Conservation (phyloP, 2,113 vertebrate species). For the Callopanchax toddi region DNA sequence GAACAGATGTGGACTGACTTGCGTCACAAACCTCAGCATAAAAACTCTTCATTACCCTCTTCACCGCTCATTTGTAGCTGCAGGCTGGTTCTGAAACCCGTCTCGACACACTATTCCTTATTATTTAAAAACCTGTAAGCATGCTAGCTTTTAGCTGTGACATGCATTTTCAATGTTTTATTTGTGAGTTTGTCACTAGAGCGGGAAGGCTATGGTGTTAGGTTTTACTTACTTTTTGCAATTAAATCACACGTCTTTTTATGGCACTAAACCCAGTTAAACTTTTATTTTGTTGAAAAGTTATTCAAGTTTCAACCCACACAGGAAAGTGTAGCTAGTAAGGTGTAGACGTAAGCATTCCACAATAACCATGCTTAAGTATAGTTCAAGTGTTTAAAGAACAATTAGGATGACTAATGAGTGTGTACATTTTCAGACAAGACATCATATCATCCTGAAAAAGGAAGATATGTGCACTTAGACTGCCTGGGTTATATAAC, state of each 20-base stretch:
- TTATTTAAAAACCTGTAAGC: not conserved
- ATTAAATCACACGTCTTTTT: not conserved
- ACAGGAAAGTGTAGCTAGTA: not conserved
- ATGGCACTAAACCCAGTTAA: not conserved
- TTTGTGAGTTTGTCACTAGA: not conserved
- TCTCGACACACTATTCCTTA: not conserved
- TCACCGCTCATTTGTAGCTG: slow-evolving; percentile 14
- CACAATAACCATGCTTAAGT: not conserved
- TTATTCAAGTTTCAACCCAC: not conserved
- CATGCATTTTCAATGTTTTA: not conserved
- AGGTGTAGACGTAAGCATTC: not conserved
- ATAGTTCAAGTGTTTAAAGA: slow-evolving; percentile 9
- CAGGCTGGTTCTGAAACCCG: not conserved
- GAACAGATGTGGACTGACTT: slow-evolving; percentile 44
- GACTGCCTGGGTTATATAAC: not conserved
- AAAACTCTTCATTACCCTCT: slow-evolving; percentile 33
- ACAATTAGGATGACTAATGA: slow-evolving; percentile 5
- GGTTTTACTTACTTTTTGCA: slow-evolving; percentile 1
- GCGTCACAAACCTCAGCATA: slow-evolving; percentile 40
- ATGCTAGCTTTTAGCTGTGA: not conserved
- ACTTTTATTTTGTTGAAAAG: not conserved
- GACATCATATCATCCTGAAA: not conserved
- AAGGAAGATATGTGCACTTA: not conserved
- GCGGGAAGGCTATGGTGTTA: too few species aligned
- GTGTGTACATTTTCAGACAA: not conserved